Conservation (phyloP, 2,888 invertebrate species). For the Poecilus cupreus region DNA sequence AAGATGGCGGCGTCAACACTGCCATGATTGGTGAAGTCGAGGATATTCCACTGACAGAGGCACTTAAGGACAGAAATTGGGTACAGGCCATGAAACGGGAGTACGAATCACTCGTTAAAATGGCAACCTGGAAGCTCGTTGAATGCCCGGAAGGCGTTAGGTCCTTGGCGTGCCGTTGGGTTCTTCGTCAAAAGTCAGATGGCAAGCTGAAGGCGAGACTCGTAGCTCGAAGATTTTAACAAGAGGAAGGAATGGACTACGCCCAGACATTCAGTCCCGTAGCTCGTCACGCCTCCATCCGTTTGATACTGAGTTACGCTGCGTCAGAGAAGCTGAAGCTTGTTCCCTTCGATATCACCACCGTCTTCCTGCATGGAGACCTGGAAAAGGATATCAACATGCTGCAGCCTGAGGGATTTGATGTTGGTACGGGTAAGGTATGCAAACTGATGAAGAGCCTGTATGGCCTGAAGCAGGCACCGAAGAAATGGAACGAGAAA, state of each 20-base stretch:
- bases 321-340: slow-evolving; percentile 61
- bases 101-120: too few species aligned
- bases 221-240: slow-evolving; percentile 40
- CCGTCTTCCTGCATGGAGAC: slow-evolving; percentile 63
- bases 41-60: not conserved
- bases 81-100: not conserved
- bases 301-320: slow-evolving; percentile 62
- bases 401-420: not conserved
- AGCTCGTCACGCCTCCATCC: slow-evolving; percentile 62
- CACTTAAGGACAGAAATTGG: slow-evolving; percentile 53
- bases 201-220: not conserved
- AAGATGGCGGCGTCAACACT: slow-evolving; percentile 60
- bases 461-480: too few species aligned
- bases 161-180: slow-evolving; percentile 64
- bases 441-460: too few species aligned
- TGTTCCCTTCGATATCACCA: slow-evolving; percentile 63
- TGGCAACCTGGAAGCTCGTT: too few species aligned
- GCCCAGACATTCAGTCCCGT: slow-evolving; percentile 63
- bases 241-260: slow-evolving; percentile 62
- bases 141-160: too few species aligned
- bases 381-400: slow-evolving; percentile 56
- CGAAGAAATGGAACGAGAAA: too few species aligned
- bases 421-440: too few species aligned
- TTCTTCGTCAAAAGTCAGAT: slow-evolving; percentile 61
- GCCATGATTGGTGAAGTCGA: slow-evolving; percentile 13